phyloP scores from a whole-genome alignment of 2,888 invertebrate genomes.

The Acrobeloides nanus region DNA sequence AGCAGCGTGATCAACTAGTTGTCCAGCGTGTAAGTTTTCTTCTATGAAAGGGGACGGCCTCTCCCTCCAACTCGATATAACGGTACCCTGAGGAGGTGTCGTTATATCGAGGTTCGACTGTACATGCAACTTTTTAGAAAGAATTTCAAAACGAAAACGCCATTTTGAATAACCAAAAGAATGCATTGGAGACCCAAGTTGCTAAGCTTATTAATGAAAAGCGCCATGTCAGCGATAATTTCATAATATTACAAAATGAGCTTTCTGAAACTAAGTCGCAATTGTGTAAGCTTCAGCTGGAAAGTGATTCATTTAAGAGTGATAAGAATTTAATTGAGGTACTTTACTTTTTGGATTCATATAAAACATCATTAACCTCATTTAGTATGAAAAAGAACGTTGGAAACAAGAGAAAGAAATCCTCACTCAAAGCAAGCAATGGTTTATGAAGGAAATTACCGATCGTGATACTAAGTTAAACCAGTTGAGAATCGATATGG shows the following conservation, averaged over 20 bases:
- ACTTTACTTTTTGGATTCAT: background rate
- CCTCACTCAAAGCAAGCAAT: constrained; percentile 21
- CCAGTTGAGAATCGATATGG: constrained; percentile 31
- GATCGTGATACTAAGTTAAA: constrained; percentile 34
- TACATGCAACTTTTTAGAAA: too few species aligned
- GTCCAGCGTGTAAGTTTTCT: constrained; percentile 8
- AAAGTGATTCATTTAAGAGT: constrained; percentile 20
- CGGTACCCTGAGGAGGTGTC: too few species aligned
- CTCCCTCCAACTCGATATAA: too few species aligned
- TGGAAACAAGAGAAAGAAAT: constrained; percentile 27
- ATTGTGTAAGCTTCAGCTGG: constrained; percentile 11
- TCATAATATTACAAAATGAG: constrained; percentile 8
- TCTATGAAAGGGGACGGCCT: too few species aligned
- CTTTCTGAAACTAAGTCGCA: background rate
- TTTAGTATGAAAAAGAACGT: constrained; percentile 22
- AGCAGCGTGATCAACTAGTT: constrained; percentile 11
- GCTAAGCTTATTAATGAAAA: constrained; percentile 24
- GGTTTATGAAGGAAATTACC: constrained; percentile 34
- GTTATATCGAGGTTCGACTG: too few species aligned
- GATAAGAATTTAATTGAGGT: constrained; percentile 17
- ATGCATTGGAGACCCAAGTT: constrained; percentile 28
- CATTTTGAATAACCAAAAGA: constrained; percentile 26
- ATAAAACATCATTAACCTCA: background rate
- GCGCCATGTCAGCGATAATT: constrained; percentile 21
- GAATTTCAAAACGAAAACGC: constrained; percentile 21